A percentile compares a stretch with the other conserved stretches of the same genome.
These are phyloP conservation scores for Pogonus chalceus DNA, from an alignment of 1,140 invertebrate species.

Conservation along the genomic window DNA sequence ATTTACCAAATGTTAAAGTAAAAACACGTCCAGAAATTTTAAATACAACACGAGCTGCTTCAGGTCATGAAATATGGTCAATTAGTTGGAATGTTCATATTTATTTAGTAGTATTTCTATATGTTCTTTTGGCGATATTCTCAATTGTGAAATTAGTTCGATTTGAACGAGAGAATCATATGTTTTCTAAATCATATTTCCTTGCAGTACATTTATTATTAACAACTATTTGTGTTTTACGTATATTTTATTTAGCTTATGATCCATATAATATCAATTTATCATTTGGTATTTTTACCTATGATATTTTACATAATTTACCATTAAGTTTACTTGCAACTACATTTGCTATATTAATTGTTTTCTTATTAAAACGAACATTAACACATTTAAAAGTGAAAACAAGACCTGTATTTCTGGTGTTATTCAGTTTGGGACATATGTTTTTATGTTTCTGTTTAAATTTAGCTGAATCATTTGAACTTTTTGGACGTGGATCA, in stretches of 20 bases:
- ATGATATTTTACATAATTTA: constrained; percentile 70
- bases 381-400: constrained; percentile 57
- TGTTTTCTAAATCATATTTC: constrained; percentile 74
- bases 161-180: constrained; percentile 68
- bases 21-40: constrained; percentile 17
- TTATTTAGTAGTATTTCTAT: constrained; percentile 71
- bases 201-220: constrained; percentile 70
- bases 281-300: constrained; percentile 65
- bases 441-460: constrained; percentile 65
- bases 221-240: constrained; percentile 64
- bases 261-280: constrained; percentile 79
- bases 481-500: constrained; percentile 33
- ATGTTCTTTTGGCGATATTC: constrained; percentile 68
- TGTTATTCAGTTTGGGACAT: constrained; percentile 61
- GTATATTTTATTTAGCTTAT: constrained; percentile 78
- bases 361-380: constrained; percentile 68
- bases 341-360: constrained; percentile 72
- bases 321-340: constrained; percentile 75
- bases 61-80: constrained; percentile 50
- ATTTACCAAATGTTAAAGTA: constrained; percentile 30
- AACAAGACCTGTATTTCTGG: constrained; percentile 61
- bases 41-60: constrained; percentile 26
- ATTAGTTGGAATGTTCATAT: constrained; percentile 84
- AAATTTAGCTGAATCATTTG: constrained; percentile 59
- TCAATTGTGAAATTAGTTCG: constrained; percentile 72